Conservation (phyloP, 2,113 vertebrate genomes). For the Tachysurus fulvidraco region DNA sequence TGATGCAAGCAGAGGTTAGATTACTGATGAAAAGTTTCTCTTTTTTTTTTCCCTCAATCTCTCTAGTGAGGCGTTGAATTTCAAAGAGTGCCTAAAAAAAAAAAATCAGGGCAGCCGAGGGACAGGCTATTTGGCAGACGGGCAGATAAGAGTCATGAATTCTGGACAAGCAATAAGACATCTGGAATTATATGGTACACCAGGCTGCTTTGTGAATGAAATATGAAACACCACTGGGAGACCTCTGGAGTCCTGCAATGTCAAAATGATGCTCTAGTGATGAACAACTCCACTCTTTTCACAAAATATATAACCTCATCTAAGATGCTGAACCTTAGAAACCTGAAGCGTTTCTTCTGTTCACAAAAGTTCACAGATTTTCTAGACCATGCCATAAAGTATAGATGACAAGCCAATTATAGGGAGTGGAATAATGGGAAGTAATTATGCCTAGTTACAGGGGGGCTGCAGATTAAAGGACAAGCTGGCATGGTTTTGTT, state of each 20-base stretch:
- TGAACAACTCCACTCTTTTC: background rate
- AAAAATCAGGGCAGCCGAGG: slow-evolving; percentile 5
- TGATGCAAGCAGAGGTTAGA: slow-evolving; percentile 41
- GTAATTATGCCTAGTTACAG: slow-evolving; percentile 12
- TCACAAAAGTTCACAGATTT: background rate
- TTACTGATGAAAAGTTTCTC: slow-evolving; percentile 35
- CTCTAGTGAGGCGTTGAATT: slow-evolving; percentile 26
- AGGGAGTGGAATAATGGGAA: slow-evolving; percentile 14
- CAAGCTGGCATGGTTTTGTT: background rate
- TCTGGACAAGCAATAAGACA: slow-evolving; percentile 33
- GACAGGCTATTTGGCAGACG: slow-evolving; percentile 16
- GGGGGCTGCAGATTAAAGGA: slow-evolving; percentile 4
- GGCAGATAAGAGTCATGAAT: slow-evolving; percentile 26
- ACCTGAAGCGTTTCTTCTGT: background rate
- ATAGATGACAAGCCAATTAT: slow-evolving; percentile 16
- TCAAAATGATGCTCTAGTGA: slow-evolving; percentile 13
- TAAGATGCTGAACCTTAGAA: background rate
- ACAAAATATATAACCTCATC: background rate
- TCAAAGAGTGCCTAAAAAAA: slow-evolving; percentile 8
- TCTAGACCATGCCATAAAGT: background rate
- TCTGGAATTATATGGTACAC: slow-evolving; percentile 26
- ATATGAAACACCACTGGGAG: slow-evolving; percentile 21
- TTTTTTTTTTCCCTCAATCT: background rate
- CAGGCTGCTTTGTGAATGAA: slow-evolving; percentile 22
- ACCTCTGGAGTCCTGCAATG: background rate